Conservation (phyloP, 2,888 invertebrate genomes). For the Tridacna gigas region DNA sequence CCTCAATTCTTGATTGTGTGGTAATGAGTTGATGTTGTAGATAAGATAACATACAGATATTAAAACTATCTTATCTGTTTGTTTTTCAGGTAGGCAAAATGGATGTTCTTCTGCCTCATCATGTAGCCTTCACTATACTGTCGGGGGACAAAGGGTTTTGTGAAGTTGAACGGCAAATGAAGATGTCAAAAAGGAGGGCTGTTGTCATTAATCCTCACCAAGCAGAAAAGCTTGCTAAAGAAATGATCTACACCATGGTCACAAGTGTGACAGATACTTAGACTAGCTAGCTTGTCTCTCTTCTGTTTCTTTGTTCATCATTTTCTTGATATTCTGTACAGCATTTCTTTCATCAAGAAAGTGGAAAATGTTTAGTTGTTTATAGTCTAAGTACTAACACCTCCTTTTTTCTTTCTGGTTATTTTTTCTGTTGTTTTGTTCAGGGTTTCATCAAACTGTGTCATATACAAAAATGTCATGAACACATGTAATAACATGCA, state of each 20-base stretch:
- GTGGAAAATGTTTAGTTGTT: not conserved
- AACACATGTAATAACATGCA: not conserved
- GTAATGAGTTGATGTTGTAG: not conserved
- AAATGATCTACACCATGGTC: constrained; percentile 62
- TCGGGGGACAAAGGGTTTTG: constrained; percentile 73
- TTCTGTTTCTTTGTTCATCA: not conserved
- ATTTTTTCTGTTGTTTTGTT: no score
- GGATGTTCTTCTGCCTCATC: constrained; percentile 66
- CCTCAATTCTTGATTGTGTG: not conserved
- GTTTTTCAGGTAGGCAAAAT: constrained; percentile 69
- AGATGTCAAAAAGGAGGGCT: constrained; percentile 51
- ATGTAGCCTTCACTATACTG: constrained; percentile 70
- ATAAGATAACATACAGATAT: not conserved
- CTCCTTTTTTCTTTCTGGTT: no score
- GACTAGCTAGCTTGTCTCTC: not conserved
- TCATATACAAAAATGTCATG: not conserved
- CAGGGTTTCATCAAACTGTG: no score
- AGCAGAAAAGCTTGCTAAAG: constrained; percentile 52
- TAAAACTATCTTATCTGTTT: not conserved
- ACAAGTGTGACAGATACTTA: constrained; percentile 58
- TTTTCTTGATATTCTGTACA: not conserved
- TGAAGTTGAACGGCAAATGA: constrained; percentile 69
- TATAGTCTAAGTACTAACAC: not conserved
- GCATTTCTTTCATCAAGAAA: not conserved
- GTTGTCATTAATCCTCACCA: constrained; percentile 69